These are phyloP conservation scores for Heteromyza rotundicornis DNA, from an alignment of 2,888 invertebrate genomes.

Conservation along the genomic window DNA sequence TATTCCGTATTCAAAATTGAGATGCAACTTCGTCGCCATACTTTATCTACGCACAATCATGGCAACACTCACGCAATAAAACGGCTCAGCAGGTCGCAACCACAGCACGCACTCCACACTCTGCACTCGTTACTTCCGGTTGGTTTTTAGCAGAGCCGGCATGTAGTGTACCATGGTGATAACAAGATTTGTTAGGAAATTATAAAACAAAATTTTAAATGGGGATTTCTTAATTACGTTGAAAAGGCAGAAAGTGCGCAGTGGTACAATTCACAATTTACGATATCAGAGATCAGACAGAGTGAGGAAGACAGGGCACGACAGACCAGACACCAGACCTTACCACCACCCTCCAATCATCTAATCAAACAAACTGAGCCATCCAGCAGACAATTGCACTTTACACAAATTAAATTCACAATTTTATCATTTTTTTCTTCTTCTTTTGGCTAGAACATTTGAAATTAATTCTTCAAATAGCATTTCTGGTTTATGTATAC, in stretches of 20 bases:
- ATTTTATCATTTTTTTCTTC: slow-evolving; percentile 7
- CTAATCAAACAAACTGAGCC: no score
- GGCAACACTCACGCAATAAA: slow-evolving; percentile 29
- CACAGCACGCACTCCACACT: slow-evolving; percentile 12
- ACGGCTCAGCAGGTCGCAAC: slow-evolving; percentile 34
- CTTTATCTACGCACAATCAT: slow-evolving; percentile 53
- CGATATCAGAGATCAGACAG: no score
- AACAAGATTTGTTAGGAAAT: slow-evolving; percentile 52
- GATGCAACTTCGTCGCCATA: slow-evolving; percentile 46
- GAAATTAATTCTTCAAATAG: slow-evolving; percentile 7
- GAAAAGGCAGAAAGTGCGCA: slow-evolving; percentile 47
- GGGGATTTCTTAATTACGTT: slow-evolving; percentile 41
- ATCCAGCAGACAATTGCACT: no score
- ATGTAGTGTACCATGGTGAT: slow-evolving; percentile 30
- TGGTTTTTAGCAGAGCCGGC: no score
- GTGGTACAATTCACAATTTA: no score
- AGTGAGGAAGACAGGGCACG: no score
- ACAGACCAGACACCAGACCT: no score
- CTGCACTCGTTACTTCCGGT: no score
- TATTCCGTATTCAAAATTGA: slow-evolving; percentile 36
- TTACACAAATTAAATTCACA: slow-evolving; percentile 15
- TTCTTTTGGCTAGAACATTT: no score
- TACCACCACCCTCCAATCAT: no score
- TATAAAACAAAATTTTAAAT: slow-evolving; percentile 35
- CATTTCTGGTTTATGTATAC: neutral